Base-by-base conservation (phyloP, 2,113 vertebrate species). In the Leuciscus idus region DNA sequence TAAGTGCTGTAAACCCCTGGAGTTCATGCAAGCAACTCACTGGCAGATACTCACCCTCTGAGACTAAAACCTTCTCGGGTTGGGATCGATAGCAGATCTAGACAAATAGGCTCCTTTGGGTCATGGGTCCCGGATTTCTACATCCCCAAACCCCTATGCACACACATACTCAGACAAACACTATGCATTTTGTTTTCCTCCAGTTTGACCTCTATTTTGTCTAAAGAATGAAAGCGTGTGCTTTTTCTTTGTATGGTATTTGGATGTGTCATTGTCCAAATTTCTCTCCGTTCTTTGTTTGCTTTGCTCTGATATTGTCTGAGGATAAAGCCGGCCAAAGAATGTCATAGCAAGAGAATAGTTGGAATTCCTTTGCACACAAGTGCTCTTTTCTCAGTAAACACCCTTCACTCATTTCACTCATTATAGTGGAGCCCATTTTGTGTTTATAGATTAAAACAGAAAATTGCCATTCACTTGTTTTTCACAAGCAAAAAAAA, bases 81-180 rank as follows among this genome's bases (percentile, higher is more conserved):
- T 15, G 52, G 61, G 75, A 90, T 93, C 89, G 39, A 88, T 93
- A 82, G 64, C 57, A 64, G 82, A 89, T 78, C 72, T 68, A 23
- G 61, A 55, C 46, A 85, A 84, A 85, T 81, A 82, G 23, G 72
- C 28, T 82, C 46, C 68, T 83, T 50, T 75, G 68, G 76, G 50
- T 84, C 64, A 73, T 72, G 50, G 80, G 64, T 83, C 50, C 6
- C 2, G 1, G n/a, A 19, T 39, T 55, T 73, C 26, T 39, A 73
- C 48, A 57, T 19, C 26, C 3, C 48, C 48, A 15, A 43, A 43
- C 48, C 66, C 66, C 33, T 26, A 81, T 64, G 43, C 5, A 43
- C 59, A 43, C 78, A 70, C 79, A 46, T 61, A n/a, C 57, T 26
- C 62, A 64, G 2, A 26, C 13, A 28, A 62, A 46, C 33, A 52